Evolutionary conservation across 2,888 invertebrate genomes (phyloP).

Genomic region (Ectemnius cavifrons): DNA sequence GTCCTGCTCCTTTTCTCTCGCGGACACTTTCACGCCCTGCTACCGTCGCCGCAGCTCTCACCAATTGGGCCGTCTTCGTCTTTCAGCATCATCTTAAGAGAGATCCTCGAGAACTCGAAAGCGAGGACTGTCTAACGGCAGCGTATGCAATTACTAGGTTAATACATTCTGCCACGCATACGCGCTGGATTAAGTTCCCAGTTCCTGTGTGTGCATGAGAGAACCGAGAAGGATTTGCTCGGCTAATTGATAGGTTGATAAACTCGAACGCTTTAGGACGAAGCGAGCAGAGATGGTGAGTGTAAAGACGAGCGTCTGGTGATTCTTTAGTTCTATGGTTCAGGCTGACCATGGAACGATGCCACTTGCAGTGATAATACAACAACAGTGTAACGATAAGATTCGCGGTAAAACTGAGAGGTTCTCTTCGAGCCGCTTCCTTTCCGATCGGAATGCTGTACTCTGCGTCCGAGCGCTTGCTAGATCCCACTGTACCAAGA

Average conservation of each 20-base stretch:
- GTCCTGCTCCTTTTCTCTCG: slow-evolving; percentile 12
- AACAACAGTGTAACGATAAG: slow-evolving; percentile 24
- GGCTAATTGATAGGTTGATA: slow-evolving; percentile 35
- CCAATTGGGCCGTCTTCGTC: too few species aligned
- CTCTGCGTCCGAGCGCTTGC: too few species aligned
- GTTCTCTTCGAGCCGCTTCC: slow-evolving; percentile 5
- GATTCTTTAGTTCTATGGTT: background rate
- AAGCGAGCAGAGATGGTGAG: background rate
- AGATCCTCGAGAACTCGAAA: too few species aligned
- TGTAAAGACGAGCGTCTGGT: too few species aligned
- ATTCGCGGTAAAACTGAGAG: slow-evolving; percentile 26
- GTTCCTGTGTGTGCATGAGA: slow-evolving; percentile 8
- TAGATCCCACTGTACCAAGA: too few species aligned
- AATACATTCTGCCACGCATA: slow-evolving; percentile 43
- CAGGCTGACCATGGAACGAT: background rate
- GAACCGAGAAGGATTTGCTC: slow-evolving; percentile 38
- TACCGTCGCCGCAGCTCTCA: slow-evolving; percentile 14
- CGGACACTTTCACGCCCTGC: slow-evolving; percentile 49
- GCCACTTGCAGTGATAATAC: slow-evolving; percentile 17
- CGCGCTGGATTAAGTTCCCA: slow-evolving; percentile 46
- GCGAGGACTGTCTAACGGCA: slow-evolving; percentile 17
- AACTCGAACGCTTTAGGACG: background rate
- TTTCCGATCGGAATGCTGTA: too few species aligned
- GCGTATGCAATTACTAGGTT: slow-evolving; percentile 55
- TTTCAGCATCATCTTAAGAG: too few species aligned